These are phyloP conservation scores for Eupithecia subfuscata DNA, from an alignment of 2,888 invertebrate species.

Conservation along the genomic window DNA sequence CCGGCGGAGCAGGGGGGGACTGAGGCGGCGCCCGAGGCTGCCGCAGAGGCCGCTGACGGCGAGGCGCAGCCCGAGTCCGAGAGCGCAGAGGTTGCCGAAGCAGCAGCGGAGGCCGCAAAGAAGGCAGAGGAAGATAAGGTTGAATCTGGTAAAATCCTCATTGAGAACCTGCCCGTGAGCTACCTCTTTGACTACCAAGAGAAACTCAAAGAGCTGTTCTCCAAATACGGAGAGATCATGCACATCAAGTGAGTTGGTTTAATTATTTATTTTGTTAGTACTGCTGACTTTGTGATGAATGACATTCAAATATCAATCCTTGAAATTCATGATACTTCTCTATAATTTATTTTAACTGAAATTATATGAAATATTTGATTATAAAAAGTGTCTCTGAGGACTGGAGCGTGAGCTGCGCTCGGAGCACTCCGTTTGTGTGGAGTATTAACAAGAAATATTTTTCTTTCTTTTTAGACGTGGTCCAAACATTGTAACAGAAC, in stretches of 20 bases:
- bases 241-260: slow-evolving; percentile 71
- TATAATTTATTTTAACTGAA: slow-evolving; percentile 12
- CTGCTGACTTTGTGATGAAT: slow-evolving; percentile 49
- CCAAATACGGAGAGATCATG: slow-evolving; percentile 75
- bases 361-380: slow-evolving; percentile 36
- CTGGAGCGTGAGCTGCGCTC: slow-evolving; percentile 65
- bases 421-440: slow-evolving; percentile 62
- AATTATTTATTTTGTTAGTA: slow-evolving; percentile 38
- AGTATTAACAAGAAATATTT: slow-evolving; percentile 79
- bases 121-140: slow-evolving; percentile 72
- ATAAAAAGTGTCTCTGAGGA: slow-evolving; percentile 51
- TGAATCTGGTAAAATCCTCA: slow-evolving; percentile 79
- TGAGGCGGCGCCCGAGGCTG: slow-evolving; percentile 46
- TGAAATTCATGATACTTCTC: slow-evolving; percentile 48
- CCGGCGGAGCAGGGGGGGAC: slow-evolving; percentile 54
- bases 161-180: slow-evolving; percentile 77
- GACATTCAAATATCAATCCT: slow-evolving; percentile 83
- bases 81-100: slow-evolving; percentile 54
- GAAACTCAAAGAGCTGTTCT: slow-evolving; percentile 79
- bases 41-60: slow-evolving; percentile 45
- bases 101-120: slow-evolving; percentile 61
- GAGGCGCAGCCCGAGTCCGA: slow-evolving; percentile 47
- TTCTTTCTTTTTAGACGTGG: slow-evolving; percentile 84
- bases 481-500: slow-evolving; percentile 84
- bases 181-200: slow-evolving; percentile 81